phyloP scores from a whole-genome alignment of 2,113 vertebrate species.

The Hipposideros armiger region DNA sequence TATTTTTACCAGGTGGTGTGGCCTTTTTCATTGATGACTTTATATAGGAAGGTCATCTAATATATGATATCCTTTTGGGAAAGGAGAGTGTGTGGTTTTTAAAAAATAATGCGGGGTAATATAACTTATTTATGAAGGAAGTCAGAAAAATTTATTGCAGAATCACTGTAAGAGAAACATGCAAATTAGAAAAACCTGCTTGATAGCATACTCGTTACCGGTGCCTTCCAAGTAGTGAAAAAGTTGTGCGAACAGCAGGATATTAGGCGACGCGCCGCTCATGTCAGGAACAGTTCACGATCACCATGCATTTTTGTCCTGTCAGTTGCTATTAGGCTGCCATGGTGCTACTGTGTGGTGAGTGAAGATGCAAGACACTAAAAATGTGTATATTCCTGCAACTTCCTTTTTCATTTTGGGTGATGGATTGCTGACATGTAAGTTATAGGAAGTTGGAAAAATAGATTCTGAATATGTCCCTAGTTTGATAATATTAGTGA shows the following conservation, averaged over 20 bases:
- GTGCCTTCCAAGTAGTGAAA: conserved; percentile 82
- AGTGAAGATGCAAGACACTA: conserved; percentile 69
- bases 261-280: conserved; percentile 70
- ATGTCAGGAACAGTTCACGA: conserved; percentile 54
- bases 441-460: not conserved
- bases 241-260: conserved; percentile 72
- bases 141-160: conserved; percentile 87
- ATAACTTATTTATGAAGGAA: conserved; percentile 88
- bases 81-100: conserved; percentile 85
- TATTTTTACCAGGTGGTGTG: conserved; percentile 82
- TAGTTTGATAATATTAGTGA: not conserved
- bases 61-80: conserved; percentile 83
- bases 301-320: conserved; percentile 76
- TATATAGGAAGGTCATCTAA: conserved; percentile 84
- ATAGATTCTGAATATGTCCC: not conserved
- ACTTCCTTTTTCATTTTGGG: not conserved
- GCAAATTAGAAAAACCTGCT: conserved; percentile 84
- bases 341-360: conserved; percentile 78
- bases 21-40: conserved; percentile 84
- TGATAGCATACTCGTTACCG: conserved; percentile 85
- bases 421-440: conserved; percentile 61
- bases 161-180: conserved; percentile 84
- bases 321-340: conserved; percentile 81
- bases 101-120: conserved; percentile 87
- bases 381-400: conserved; percentile 71